Base-by-base conservation (phyloP, 2,797 vertebrate species). In the Gymnothorax reevesii region DNA sequence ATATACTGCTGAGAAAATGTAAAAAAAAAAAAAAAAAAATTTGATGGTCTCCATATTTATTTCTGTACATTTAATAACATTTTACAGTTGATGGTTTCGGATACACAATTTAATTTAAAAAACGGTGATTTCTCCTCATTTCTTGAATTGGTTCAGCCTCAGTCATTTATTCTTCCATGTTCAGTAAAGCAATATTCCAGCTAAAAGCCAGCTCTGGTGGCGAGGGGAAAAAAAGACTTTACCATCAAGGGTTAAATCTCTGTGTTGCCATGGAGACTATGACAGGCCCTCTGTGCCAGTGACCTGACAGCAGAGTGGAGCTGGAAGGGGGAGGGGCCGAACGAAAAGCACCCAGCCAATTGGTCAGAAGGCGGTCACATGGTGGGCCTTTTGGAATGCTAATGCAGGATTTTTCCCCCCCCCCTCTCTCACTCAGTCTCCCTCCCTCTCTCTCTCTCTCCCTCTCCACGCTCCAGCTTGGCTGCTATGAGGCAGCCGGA, bases 241-340 rank as follows among this genome's bases (percentile, higher is more conserved):
- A 57, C 85, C 85, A 20, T 75, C 64, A 92, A 91, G 90, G 89
- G 92, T 94, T 94, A 92, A 94, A 91, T 88, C 89, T 89, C 89
- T 89, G 85, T 91, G 95, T 96, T 95, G 90, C 95, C 90, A 95
- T 95, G 94, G 95, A 90, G 89, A 95, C 84, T 57, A 86, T 84
- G 89, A 92, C 92, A 92, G 88, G 88, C 88, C 87, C 88, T 89
- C 87, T 82, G 92, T 89, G 87, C 91, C 86, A 86, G 87, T 86
- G 89, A 91, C 87, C 92, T 96, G 95, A 94, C 94, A 95, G 93
- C 89, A 89, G 88, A 92, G 62, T 87, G 91, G 89, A 91, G 89
- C 85, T 6, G 8, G 62, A 83, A 86, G 55, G 57, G 88, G 88
- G 92, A 95, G 86, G 91, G 91, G 89, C 79, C n/a, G 22, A 33